phyloP scores from a whole-genome alignment of 37 sponge, comb jelly and placozoan genomes.

The Chondrilla cf. caribensis region DNA sequence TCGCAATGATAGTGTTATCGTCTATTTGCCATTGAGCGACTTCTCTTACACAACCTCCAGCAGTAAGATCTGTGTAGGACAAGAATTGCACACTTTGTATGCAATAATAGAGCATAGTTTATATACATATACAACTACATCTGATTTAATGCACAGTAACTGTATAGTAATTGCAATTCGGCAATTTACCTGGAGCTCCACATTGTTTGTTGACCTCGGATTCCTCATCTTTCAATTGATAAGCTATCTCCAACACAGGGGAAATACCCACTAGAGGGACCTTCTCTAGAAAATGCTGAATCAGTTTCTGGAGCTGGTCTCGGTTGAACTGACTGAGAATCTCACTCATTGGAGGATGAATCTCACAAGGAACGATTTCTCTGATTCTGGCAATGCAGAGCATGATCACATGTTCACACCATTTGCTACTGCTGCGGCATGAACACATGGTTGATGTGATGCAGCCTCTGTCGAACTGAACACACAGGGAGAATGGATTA shows the following conservation, averaged over 20 bases:
- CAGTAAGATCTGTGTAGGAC: slow-evolving; percentile 17
- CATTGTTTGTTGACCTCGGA: not conserved
- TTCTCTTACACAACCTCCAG: slow-evolving; percentile 28
- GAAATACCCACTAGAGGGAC: not conserved
- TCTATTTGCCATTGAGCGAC: not conserved
- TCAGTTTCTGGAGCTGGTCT: not conserved
- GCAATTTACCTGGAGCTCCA: not conserved
- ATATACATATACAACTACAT: no score
- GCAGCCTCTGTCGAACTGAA: slow-evolving; percentile 1
- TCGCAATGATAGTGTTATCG: no score
- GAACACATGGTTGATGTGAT: not conserved
- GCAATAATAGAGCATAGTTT: no score
- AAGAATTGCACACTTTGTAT: no score
- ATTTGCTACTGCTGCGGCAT: not conserved
- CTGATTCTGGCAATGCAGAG: not conserved
- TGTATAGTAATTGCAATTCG: no score
- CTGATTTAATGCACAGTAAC: no score
- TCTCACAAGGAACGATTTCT: not conserved
- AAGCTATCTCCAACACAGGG: not conserved
- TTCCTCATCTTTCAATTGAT: not conserved
- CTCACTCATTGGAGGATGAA: not conserved
- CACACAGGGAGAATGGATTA: not conserved
- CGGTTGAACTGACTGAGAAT: not conserved
- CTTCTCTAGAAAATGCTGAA: not conserved
- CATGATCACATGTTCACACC: not conserved